Evolutionary conservation across 2,888 invertebrate genomes (phyloP).

Genomic region (Ichneumoninae sp.): DNA sequence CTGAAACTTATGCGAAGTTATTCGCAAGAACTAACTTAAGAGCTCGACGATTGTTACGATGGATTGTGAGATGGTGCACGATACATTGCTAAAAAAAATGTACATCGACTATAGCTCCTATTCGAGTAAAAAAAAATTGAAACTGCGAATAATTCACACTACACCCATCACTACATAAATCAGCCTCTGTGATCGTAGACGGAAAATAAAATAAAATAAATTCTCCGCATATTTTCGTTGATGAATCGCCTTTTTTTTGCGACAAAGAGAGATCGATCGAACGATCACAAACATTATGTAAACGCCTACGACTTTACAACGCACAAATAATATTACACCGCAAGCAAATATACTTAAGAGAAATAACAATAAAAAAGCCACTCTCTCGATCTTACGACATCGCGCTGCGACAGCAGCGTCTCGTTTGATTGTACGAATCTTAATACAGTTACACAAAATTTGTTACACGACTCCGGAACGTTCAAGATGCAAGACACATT

Average conservation of each 20-base stretch:
- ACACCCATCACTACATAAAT: constrained; percentile 5
- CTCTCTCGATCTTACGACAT: constrained; percentile 51
- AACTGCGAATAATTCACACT: not conserved
- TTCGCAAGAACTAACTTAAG: too few species aligned
- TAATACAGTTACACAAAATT: constrained; percentile 40
- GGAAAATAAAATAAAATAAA: constrained; percentile 3
- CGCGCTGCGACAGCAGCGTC: not conserved
- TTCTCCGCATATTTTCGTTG: constrained; percentile 20
- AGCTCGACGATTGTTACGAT: not conserved
- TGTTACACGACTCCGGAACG: constrained; percentile 60
- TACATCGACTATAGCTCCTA: constrained; percentile 22
- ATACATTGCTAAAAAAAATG: constrained; percentile 11
- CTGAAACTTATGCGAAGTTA: too few species aligned
- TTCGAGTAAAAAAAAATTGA: not conserved
- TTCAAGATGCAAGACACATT: constrained; percentile 73
- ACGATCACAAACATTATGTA: constrained; percentile 14
- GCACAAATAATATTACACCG: constrained; percentile 63
- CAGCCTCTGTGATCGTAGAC: not conserved
- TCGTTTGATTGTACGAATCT: not conserved
- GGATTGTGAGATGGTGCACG: constrained; percentile 17
- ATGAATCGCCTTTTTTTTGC: constrained; percentile 19
- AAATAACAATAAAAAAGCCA: constrained; percentile 37
- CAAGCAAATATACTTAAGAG: constrained; percentile 57
- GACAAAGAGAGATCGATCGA: constrained; percentile 17
- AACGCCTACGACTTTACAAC: constrained; percentile 55